phyloP scores from a whole-genome alignment of 1,140 invertebrate genomes.

The Reticulitermes speratus region DNA sequence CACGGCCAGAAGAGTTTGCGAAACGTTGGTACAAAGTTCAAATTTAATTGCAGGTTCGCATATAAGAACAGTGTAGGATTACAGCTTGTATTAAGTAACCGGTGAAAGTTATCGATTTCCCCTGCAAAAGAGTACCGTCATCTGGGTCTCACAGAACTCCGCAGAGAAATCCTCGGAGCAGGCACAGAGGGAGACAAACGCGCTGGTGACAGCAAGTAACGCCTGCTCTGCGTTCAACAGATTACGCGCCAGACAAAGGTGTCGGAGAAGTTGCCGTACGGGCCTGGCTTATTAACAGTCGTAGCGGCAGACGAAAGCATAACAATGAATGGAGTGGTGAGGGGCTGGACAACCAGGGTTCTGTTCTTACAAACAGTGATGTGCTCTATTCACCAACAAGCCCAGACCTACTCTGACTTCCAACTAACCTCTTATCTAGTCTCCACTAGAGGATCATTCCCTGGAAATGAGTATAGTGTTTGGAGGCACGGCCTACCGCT shows the following conservation, averaged over 20 bases:
- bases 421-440: no score
- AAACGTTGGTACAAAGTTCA: no score
- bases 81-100: neutral
- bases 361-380: no score
- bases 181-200: neutral
- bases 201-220: neutral
- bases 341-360: no score
- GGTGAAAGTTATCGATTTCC: neutral
- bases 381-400: no score
- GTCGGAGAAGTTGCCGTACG: neutral
- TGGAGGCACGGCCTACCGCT: no score
- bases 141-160: neutral
- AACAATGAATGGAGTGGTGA: no score
- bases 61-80: neutral
- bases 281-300: neutral
- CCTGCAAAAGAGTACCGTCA: neutral
- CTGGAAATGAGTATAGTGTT: no score
- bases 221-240: neutral
- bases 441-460: no score
- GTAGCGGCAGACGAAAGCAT: no score
- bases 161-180: neutral
- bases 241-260: neutral
- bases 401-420: no score
- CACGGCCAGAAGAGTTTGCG: no score
- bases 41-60: neutral